Evolutionary conservation across 2,888 invertebrate genomes (phyloP).

Genomic region (Scaptomyza polygonia): DNA sequence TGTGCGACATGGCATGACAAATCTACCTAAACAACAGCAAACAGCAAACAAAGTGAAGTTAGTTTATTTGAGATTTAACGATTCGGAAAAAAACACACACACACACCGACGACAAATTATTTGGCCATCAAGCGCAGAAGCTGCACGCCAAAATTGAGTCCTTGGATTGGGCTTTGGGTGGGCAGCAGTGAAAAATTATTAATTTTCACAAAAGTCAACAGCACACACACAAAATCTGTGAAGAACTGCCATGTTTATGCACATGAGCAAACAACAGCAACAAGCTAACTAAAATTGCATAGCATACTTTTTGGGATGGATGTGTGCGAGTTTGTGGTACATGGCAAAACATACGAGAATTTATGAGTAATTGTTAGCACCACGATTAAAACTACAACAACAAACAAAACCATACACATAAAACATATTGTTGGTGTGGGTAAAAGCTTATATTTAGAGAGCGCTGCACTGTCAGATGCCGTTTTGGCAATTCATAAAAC

Average conservation of each 20-base stretch:
- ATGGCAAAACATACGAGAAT: constrained; percentile 30
- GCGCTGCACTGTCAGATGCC: background rate
- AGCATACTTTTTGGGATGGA: constrained; percentile 60
- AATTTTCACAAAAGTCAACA: constrained; percentile 74
- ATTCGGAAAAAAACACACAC: constrained; percentile 70
- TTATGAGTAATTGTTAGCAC: constrained; percentile 46
- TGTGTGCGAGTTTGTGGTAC: background rate
- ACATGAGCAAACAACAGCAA: constrained; percentile 61
- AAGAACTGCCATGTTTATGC: constrained; percentile 57
- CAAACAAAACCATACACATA: constrained; percentile 4
- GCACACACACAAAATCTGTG: constrained; percentile 23
- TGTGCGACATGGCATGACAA: constrained; percentile 67
- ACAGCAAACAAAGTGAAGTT: constrained; percentile 31
- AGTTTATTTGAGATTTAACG: constrained; percentile 74
- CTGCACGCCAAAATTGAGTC: constrained; percentile 26
- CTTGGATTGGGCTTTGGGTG: background rate
- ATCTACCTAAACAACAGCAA: constrained; percentile 52
- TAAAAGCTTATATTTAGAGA: background rate
- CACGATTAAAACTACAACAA: background rate
- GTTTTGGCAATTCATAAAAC: too few relatives aligned
- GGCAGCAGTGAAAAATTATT: constrained; percentile 67
- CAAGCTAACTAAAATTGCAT: constrained; percentile 38
- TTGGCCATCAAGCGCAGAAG: constrained; percentile 78
- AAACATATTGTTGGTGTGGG: background rate
- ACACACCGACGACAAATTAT: constrained; percentile 76